These are phyloP conservation scores for Phaedon cochleariae DNA, from an alignment of 2,888 invertebrate species.

Conservation along the genomic window DNA sequence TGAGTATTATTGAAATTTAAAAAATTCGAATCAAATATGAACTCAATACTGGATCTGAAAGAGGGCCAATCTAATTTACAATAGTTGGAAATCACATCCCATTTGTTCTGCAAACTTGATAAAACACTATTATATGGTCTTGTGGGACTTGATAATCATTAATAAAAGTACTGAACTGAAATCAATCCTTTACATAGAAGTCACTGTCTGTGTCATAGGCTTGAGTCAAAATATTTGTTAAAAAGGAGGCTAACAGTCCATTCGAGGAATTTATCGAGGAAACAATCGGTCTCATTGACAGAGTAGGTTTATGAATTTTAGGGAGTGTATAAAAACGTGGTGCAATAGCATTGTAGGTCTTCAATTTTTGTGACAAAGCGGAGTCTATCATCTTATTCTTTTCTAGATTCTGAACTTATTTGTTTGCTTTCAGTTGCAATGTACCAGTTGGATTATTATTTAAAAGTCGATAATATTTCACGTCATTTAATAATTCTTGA, in stretches of 20 bases:
- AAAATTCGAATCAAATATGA: too few species aligned
- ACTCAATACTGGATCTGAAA: too few species aligned
- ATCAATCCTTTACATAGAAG: conserved; percentile 10
- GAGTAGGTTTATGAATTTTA: conserved; percentile 15
- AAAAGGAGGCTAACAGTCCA: conserved; percentile 2
- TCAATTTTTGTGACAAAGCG: conserved; percentile 2
- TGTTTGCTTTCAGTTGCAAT: conserved; percentile 16
- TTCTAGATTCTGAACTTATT: background rate
- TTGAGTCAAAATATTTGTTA: background rate
- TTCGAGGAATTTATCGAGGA: conserved; percentile 15
- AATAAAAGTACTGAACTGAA: background rate
- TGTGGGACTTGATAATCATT: conserved; percentile 1
- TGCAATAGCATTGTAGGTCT: conserved; percentile 9
- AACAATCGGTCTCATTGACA: conserved; percentile 14
- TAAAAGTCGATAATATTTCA: conserved; percentile 9
- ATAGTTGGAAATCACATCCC: background rate
- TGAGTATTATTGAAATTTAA: too few species aligned
- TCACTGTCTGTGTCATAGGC: background rate
- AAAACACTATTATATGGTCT: background rate
- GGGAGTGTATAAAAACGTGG: conserved; percentile 6
- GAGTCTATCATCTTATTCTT: conserved; percentile 2
- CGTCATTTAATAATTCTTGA: background rate
- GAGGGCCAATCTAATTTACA: background rate
- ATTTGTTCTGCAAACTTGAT: background rate
- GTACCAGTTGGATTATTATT: conserved; percentile 11